A percentile compares a stretch with the other conserved stretches of the same genome.
phyloP scores from a whole-genome alignment of 2,113 vertebrate species.

The Bungarus multicinctus region DNA sequence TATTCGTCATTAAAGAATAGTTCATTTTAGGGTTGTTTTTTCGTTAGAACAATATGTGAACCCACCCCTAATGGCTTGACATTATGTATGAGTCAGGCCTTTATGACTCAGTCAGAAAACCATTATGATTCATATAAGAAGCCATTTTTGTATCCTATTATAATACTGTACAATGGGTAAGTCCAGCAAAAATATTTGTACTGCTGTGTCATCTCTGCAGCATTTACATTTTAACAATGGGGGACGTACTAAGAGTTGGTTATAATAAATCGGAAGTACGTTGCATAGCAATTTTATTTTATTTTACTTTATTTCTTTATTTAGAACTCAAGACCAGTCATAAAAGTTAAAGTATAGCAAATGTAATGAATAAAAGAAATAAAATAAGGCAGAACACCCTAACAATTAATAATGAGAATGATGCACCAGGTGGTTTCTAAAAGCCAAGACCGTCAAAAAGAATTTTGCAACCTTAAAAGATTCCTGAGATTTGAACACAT shows the following conservation, averaged over 20 bases:
- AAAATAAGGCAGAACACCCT: background rate
- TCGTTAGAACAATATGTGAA: background rate
- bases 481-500: background rate
- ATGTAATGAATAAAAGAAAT: background rate
- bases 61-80: background rate
- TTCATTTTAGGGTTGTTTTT: background rate
- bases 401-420: background rate
- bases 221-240: conserved; percentile 24
- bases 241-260: conserved; percentile 12
- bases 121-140: background rate
- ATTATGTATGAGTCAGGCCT: background rate
- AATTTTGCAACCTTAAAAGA: background rate
- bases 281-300: background rate
- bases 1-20: background rate
- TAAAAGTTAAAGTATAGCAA: background rate
- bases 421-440: background rate
- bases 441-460: background rate
- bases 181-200: conserved; percentile 12
- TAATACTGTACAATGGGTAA: background rate
- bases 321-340: background rate
- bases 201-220: conserved; percentile 32
- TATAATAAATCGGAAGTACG: conserved; percentile 34
- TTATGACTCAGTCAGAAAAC: background rate
- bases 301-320: background rate
- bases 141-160: background rate